A percentile compares a stretch with the other conserved stretches of the same genome.
These are phyloP conservation scores for Aphodius sticticus DNA, from an alignment of 2,888 invertebrate genomes.

Conservation along the genomic window DNA sequence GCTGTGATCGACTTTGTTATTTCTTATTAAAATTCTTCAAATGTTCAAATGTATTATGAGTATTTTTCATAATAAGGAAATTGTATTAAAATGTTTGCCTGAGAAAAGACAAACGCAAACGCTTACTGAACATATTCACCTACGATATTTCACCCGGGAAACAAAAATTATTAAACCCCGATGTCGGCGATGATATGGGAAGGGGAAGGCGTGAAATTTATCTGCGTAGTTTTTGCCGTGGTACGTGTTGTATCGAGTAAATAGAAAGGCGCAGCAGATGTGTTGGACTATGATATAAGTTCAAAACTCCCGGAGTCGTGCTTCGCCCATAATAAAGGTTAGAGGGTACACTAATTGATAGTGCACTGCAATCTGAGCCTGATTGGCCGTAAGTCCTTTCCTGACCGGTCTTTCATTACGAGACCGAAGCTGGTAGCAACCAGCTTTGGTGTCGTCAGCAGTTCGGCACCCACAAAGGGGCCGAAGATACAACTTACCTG, in stretches of 20 bases:
- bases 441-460: constrained; percentile 25
- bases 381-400: constrained; percentile 38
- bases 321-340: constrained; percentile 33
- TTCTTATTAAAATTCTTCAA: no score
- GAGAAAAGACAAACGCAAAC: no score
- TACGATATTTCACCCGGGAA: no score
- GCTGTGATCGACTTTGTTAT: no score
- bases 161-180: no score
- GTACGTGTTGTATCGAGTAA: constrained; percentile 18
- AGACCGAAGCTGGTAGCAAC: no score
- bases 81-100: no score
- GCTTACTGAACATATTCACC: no score
- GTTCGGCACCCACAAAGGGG: neutral
- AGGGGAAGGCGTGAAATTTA: constrained; percentile 15
- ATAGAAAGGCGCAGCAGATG: constrained; percentile 28
- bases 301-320: constrained; percentile 26
- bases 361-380: constrained; percentile 34
- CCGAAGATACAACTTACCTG: constrained; percentile 69
- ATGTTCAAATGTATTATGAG: no score
- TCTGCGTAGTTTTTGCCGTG: constrained; percentile 10
- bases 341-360: constrained; percentile 36
- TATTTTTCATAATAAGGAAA: no score
- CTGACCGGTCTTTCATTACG: constrained; percentile 40
- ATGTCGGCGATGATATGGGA: neutral
- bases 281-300: constrained; percentile 33